Base-by-base conservation (phyloP, 2,797 vertebrate genomes). In the Leptoclinus maculatus region DNA sequence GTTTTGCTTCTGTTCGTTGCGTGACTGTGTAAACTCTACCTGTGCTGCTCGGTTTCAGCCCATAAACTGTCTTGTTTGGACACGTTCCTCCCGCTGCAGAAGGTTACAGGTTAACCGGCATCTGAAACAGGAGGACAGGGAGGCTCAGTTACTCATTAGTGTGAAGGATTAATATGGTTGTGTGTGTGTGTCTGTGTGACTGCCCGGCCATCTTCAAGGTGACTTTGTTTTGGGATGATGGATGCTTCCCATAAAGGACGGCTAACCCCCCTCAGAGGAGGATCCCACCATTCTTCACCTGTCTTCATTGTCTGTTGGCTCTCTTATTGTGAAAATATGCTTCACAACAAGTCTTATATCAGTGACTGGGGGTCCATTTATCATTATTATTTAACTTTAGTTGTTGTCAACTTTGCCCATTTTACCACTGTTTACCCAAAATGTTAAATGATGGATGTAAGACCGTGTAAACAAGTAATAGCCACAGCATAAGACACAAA, bases 21-120 rank as follows among this genome's bases (percentile, higher is more conserved):
- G 66, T 8, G 45, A 16, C 74, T 79, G 75, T 78, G 64, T 82
- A 78, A 86, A 87, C 74, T 86, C 21, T 19, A 9, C 34, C 41
- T 39, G 65, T 27, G 32, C 60, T 57, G 65, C 53, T 45, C 17
- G 1, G 70, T 51, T 76, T 80, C 57, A 72, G 70, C 39, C 32
- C 57, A 27, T 82, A 85, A 87, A 91, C 58, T 16, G 62, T 85
- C 87, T 57, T 83, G 91, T 89, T 87, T 75, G 79, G 71, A 88
- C 90, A 85, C 53, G 87, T 90, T 83, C 67, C 41, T 71, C n/a
- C 80, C 64, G 76, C 72, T n/a, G 67, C 38, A 70, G 66, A 59
- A 66, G 87, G 88, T 90, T 85, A 90, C 87, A 89, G 85, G 89
- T 92, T 89, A 92, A 91, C 86, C 80, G 57, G 57, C 66, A 12